A percentile compares a stretch with the other conserved stretches of the same genome.
Conservation (phyloP, 2,888 invertebrate species). For the Disparrhopalites patrizii region DNA sequence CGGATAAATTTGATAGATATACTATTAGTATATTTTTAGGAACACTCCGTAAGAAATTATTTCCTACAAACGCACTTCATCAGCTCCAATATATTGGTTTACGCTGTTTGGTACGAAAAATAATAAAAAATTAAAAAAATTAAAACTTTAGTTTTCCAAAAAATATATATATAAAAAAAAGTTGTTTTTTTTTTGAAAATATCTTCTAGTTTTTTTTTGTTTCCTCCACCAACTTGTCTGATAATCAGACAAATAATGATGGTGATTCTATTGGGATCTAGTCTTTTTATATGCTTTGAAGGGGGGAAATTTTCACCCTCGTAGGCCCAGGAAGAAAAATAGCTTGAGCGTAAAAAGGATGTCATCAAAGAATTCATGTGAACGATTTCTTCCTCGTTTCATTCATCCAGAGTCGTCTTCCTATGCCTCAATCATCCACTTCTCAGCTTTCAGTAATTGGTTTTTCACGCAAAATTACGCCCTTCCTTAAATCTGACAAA, state of each 20-base stretch:
- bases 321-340: slow-evolving; percentile 46
- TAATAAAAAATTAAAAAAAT: no score
- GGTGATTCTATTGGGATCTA: not conserved
- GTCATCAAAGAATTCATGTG: slow-evolving; percentile 44
- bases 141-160: no score
- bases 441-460: slow-evolving; percentile 33
- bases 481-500: slow-evolving; percentile 39
- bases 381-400: slow-evolving; percentile 44
- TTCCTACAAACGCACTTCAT: no score
- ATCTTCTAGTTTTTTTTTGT: not conserved
- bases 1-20: no score
- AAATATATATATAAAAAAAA: not conserved
- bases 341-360: slow-evolving; percentile 49
- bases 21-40: no score
- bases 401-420: slow-evolving; percentile 25
- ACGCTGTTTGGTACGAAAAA: no score
- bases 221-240: slow-evolving; percentile 12
- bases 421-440: slow-evolving; percentile 19
- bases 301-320: slow-evolving; percentile 31
- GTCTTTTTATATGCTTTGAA: slow-evolving; percentile 42
- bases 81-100: no score
- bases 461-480: slow-evolving; percentile 48
- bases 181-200: not conserved
- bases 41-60: no score
- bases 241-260: slow-evolving; percentile 22